phyloP scores from a whole-genome alignment of 2,797 vertebrate species.

The Menidia menidia region DNA sequence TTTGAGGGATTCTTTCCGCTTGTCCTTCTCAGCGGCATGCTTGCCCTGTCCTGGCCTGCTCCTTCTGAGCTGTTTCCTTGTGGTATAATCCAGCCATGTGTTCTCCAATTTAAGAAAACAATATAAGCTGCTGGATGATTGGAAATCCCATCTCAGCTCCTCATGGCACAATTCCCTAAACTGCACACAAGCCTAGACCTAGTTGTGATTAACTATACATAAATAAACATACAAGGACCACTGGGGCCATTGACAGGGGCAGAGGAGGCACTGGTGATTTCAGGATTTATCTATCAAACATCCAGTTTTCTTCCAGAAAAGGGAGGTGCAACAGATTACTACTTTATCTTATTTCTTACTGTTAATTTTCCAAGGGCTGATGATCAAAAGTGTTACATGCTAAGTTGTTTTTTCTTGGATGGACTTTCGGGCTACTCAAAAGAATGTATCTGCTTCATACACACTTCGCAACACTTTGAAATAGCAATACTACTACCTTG shows the following conservation, averaged over 20 bases:
- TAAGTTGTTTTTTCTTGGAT: conserved; percentile 52
- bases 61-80: conserved; percentile 53
- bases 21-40: conserved; percentile 59
- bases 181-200: conserved; percentile 38
- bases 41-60: conserved; percentile 49
- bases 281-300: conserved; percentile 41
- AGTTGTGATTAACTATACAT: conserved; percentile 23
- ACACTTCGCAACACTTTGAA: conserved; percentile 50
- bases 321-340: conserved; percentile 4
- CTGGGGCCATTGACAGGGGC: conserved; percentile 18
- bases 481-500: conserved; percentile 66
- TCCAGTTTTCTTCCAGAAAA: conserved; percentile 17
- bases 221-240: conserved; percentile 2
- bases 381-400: conserved; percentile 40
- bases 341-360: conserved; percentile 33
- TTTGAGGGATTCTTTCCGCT: conserved; percentile 31
- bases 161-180: conserved; percentile 50
- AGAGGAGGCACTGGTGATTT: conserved; percentile 30
- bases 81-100: conserved; percentile 57
- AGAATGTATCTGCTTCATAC: conserved; percentile 49
- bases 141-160: conserved; percentile 69
- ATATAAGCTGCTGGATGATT: conserved; percentile 70
- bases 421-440: conserved; percentile 58
- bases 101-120: conserved; percentile 55
- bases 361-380: conserved; percentile 18